Conservation (phyloP, 1,140 invertebrate species). For the Pseudobourletiella spinata region DNA sequence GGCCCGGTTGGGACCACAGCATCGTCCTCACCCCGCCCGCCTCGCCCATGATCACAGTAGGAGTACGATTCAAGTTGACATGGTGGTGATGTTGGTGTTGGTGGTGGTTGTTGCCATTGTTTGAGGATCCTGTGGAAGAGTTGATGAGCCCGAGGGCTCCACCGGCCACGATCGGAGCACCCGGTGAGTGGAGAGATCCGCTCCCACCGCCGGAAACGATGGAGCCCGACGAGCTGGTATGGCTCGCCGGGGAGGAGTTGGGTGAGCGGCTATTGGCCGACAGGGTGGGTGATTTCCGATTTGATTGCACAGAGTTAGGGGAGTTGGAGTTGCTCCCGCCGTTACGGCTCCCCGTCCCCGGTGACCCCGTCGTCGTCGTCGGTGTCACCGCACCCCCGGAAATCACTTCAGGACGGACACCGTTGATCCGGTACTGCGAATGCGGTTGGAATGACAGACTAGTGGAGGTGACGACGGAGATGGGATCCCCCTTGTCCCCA, state of each 20-base stretch:
- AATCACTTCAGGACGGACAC: conserved; percentile 67
- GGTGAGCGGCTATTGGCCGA: conserved; percentile 24
- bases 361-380: conserved; percentile 11
- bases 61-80: conserved; percentile 46
- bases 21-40: conserved; percentile 80
- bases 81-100: conserved; percentile 33
- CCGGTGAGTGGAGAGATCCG: conserved; percentile 34
- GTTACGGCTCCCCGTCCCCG: neutral
- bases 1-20: conserved; percentile 66
- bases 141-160: conserved; percentile 29
- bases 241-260: conserved; percentile 32
- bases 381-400: conserved; percentile 56
- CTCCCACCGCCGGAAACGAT: too few species aligned
- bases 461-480: conserved; percentile 34
- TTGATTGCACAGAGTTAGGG: neutral
- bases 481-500: conserved; percentile 24
- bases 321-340: neutral
- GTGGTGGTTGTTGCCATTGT: neutral
- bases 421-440: conserved; percentile 55
- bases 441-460: conserved; percentile 37
- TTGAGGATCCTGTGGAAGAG: conserved; percentile 16
- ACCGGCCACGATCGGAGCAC: conserved; percentile 26
- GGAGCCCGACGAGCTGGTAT: conserved; percentile 36
- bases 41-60: conserved; percentile 67
- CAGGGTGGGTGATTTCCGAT: conserved; percentile 22